Evolutionary conservation across 2,113 vertebrate species (phyloP), one percentile per base, ranked within the genome.

Genomic region (Spheniscus mendiculus): DNA sequence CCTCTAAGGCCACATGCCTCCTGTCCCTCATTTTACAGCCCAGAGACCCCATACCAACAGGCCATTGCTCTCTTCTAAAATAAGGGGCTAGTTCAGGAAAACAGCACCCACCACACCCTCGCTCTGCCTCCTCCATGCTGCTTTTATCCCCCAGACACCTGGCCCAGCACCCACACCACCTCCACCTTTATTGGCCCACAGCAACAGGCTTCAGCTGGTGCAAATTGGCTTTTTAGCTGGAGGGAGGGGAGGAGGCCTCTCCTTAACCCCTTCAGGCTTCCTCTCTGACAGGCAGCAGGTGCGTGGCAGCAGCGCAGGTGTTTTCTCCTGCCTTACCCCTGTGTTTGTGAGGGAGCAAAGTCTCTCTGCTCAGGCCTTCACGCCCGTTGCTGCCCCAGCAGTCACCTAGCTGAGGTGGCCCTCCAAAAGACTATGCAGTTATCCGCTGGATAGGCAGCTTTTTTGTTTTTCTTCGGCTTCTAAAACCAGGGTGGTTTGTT

Each of bases 111-210:
- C 67, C 13, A 18, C 38, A 32, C 12, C 1, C 16, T 30, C 8
- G 3, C 2, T 1, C 6, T 7, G 2, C 10, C 4, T 4, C 4
- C 15, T n/a, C 11, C 26, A 13, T 3, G 0, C 11, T 26, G 6
- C 25, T 25, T 36, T 15, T 10, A 15, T 8, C 2, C 9, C 32
- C 11, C 7, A 7, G 4, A 7, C 12, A 11, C 22, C 14, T 32
- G 20, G 8, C 5, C 18, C 55, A 30, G 8, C 19, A 7, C 6
- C 6, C 4, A 0, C 23, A 2, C 19, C 27, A 20, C 17, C 27
- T 15, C 11, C 16, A 7, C n/a, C 29, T n/a, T 22, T 17, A 29
- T 8, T 26, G 5, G 9, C 19, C 11, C 3, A 1, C 42, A 56
- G 49, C 34, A 78, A 62, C 2, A 5, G 15, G 38, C 47, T 42